Evolutionary conservation across 2,888 invertebrate genomes (phyloP), one percentile per base, ranked within the genome.

Genomic region (Phlogophora meticulosa): DNA sequence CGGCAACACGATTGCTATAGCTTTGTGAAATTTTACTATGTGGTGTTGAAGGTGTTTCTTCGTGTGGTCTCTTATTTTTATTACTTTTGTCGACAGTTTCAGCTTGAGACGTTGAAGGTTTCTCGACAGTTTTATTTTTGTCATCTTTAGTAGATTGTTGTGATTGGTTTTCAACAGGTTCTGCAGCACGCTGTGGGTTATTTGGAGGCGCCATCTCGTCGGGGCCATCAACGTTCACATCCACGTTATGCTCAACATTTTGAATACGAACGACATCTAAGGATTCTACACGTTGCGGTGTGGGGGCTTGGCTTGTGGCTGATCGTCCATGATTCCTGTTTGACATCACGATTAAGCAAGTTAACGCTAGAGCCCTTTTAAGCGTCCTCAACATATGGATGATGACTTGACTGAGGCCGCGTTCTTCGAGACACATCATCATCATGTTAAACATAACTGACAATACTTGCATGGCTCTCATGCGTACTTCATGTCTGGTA

Each of bases 361-460:
- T 94, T 48, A 96, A 80, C 7, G 94, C 95, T 52, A 96, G 80
- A 13, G 96, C 94, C 72, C 93, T 93, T 80, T 96, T 96, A 5
- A 96, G 89, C 15, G 92, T 92, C 49, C 93, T 87, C 63, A 96
- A 79, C 95, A 96, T 95, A 61, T 81, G 91, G 49, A 95, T 94
- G 58, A 95, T 95, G 4, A 94, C 87, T 71, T 93, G 92, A 76
- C 94, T 94, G 42, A 96, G 88, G 24, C 95, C 95, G 42, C 91
- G 88, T 75, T 94, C 94, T 73, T 95, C 95, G 36, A 95, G 87
- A 72, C 96, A 95, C 92, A 93, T 93, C 95, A 96, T 95, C 95
- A 96, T 95, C 91, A 95, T 94, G 75, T 95, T 94, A 76, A 96
- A 95, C 94, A 96, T 94, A 4, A 94, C 92, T n/a, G 95, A 94